Evolutionary conservation across 53 echinoderm and acorn worm species (phyloP), one percentile per base, ranked within the genome.

Genomic region (Stichopus horrens): DNA sequence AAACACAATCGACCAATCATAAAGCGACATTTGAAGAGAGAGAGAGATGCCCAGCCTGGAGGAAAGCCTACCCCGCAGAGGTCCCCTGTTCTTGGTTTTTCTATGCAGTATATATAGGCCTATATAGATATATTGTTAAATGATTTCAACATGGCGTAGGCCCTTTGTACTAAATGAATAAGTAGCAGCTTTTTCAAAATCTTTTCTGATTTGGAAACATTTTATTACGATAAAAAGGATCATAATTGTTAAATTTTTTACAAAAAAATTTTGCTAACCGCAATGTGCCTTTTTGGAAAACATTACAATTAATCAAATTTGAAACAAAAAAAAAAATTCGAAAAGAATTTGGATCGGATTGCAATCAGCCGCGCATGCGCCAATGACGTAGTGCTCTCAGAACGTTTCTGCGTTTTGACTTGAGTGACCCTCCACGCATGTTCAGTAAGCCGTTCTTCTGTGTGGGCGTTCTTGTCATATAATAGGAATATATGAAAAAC

Each of bases 1-100:
- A 87, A 87, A 87, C 74, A 74, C 87, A 74, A 87, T 52, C 87
- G 87, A 87, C 85, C 85, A 85, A 85, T 85, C 85, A 85, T 66
- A 85, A 59, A 13, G 63, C 52, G 85, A 66, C 63, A 85, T 81
- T n/a, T 9, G 37, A 11, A 6, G 75, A 37, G 37, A 56, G 81
- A 81, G 13, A 85, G 37, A 37, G 37, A 37, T 37, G 37, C 65
- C 58, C 81, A 81, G 71, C 16, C 71, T 71, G 71, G 54, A 66
- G 66, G 57, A 67, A 66, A 85, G 52, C 85, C 63, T 53, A 37
- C 85, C 58, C 60, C 20, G 85, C 85, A 59, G 65, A 67, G 67
- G 85, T 85, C 85, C 85, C 85, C 85, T 21, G 67, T 85, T 68
- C 23, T 85, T 85, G 63, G 16, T 76, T 85, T 66, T 66, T 66